A percentile compares a stretch with the other conserved stretches of the same genome.
Evolutionary conservation across 1,140 invertebrate genomes (phyloP).

Genomic region (Lepidostoma basale): DNA sequence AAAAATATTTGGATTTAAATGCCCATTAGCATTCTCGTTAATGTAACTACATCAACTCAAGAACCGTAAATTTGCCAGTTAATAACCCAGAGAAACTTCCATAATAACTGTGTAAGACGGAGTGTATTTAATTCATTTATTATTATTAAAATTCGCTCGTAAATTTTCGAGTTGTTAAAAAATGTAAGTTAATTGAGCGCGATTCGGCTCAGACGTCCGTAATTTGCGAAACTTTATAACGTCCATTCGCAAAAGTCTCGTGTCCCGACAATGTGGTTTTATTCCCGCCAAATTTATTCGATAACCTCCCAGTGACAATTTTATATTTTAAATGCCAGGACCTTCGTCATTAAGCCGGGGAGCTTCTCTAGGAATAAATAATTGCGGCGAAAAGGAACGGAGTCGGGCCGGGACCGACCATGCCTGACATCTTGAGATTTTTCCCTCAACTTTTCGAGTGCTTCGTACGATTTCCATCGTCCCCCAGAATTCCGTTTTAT

Average conservation of each 20-base stretch:
- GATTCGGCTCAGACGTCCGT: neutral
- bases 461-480: slow-evolving; percentile 32
- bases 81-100: neutral
- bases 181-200: slow-evolving; percentile 13
- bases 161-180: neutral
- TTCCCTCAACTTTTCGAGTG: slow-evolving; percentile 33
- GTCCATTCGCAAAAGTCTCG: neutral
- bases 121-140: neutral
- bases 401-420: slow-evolving; percentile 18
- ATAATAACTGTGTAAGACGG: neutral
- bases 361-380: slow-evolving; percentile 33
- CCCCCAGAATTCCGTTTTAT: slow-evolving; percentile 35
- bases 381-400: slow-evolving; percentile 37
- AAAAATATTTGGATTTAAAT: too few relatives aligned
- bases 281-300: slow-evolving; percentile 29
- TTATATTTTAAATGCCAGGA: slow-evolving; percentile 36
- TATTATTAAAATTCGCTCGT: neutral
- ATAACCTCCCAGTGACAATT: slow-evolving; percentile 32
- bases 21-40: too few relatives aligned
- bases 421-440: slow-evolving; percentile 35
- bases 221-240: neutral
- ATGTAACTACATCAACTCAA: too few relatives aligned
- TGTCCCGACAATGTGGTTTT: neutral
- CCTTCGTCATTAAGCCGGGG: slow-evolving; percentile 35
- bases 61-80: neutral